phyloP scores from a whole-genome alignment of 2,113 vertebrate species.

The Suncus etruscus region DNA sequence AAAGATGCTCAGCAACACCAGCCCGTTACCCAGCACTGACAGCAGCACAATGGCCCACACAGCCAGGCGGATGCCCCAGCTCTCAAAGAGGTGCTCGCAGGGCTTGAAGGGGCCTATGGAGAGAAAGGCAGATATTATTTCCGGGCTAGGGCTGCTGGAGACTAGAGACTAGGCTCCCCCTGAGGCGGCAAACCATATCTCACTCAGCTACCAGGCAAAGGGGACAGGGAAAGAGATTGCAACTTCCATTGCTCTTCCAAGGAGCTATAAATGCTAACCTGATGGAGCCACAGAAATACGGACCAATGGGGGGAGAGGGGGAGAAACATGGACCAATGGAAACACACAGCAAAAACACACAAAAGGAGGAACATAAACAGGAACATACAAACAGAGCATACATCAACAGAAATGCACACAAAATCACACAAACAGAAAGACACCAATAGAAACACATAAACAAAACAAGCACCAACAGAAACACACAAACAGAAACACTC shows the following conservation, averaged over 20 bases:
- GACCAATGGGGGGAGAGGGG: too few species aligned
- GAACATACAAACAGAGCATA: too few species aligned
- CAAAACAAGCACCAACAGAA: too few species aligned
- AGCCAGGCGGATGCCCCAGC: conserved; percentile 95
- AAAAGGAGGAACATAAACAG: too few species aligned
- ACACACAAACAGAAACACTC: not conserved
- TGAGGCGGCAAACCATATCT: not conserved
- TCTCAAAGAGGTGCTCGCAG: conserved; percentile 95
- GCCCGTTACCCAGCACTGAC: conserved; percentile 91
- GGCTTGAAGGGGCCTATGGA: conserved; percentile 96
- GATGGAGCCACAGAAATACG: not conserved
- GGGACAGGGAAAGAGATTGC: rapidly evolving
- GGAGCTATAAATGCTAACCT: not conserved
- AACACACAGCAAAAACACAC: too few species aligned
- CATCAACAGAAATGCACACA: too few species aligned
- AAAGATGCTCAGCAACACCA: conserved; percentile 92
- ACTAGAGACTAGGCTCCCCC: too few species aligned
- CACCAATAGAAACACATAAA: too few species aligned
- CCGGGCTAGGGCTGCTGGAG: too few species aligned
- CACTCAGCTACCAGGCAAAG: rapidly evolving
- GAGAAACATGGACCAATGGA: too few species aligned
- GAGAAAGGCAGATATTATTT: conserved; percentile 10
- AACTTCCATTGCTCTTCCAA: not conserved
- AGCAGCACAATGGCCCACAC: conserved; percentile 93
- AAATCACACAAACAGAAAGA: too few species aligned